Base-by-base conservation (phyloP, 2,113 vertebrate genomes). In the Paraplagusia blochii region DNA sequence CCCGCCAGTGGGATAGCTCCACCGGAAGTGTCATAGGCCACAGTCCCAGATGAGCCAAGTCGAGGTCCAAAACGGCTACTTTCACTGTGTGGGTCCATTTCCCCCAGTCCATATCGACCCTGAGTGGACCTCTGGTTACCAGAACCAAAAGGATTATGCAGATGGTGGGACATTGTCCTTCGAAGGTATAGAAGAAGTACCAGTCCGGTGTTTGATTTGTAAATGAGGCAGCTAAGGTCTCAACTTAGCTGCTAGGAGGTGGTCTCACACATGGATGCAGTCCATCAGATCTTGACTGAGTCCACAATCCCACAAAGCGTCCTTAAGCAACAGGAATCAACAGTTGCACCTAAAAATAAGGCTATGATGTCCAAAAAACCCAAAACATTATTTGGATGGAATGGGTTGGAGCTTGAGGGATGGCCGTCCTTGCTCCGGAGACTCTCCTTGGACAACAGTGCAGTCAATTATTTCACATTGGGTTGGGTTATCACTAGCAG, bases 251-350 rank as follows among this genome's bases (percentile, higher is more conserved):
- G 58, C 52, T 77, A 66, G 86, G 74, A 89, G 94, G 54, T 93
- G 88, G 89, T 96, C 91, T 90, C 58, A 7, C 72, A 44, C 69
- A 95, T 93, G 89, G 92, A 93, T 88, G 91, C 87, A 87, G 92
- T 88, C 80, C 11, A 8, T 38, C 9, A 11, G 36, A 38, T 38
- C 1, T 13, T 12, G 10, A 40, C 92, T 92, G 74, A 92, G 91
- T 87, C 91, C 6, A 4, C 91, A 80, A 87, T 89, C 80, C 94
- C 86, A 72, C 93, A 54, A 38, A 89, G 90, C 87, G 84, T 85
- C 77, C 90, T 9, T 8, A 8, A 10, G 16, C 9, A 36, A 51
- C 90, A 89, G 81, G 90, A 86, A 86, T 88, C 91, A 93, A 85
- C 90, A 40, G 9, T 40, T 92, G 95, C 92, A 91, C 85, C 11